Evolutionary conservation across 2,113 vertebrate genomes (phyloP).

Genomic region (Tympanuchus pallidicinctus): DNA sequence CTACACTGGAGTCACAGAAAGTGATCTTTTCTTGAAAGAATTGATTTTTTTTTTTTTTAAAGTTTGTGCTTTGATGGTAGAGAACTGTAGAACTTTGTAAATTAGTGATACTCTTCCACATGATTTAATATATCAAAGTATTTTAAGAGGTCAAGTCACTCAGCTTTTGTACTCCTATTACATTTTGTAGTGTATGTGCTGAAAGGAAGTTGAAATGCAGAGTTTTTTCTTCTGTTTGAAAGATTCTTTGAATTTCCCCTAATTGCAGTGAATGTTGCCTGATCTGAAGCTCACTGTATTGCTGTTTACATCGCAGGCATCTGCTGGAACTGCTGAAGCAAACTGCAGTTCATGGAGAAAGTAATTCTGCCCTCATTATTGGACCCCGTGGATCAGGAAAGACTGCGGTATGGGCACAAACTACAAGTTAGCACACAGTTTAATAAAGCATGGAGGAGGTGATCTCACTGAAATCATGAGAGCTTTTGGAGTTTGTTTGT

Average conservation of each 20-base stretch:
- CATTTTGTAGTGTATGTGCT: background rate
- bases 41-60: background rate
- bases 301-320: constrained; percentile 80
- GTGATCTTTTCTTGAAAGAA: background rate
- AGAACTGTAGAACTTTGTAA: background rate
- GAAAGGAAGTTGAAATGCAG: background rate
- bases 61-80: background rate
- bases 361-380: constrained; percentile 93
- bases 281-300: background rate
- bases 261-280: background rate
- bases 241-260: background rate
- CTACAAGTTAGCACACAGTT: background rate
- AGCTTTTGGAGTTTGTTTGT: accelerated
- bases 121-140: background rate
- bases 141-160: background rate
- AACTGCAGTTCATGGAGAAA: constrained; percentile 90
- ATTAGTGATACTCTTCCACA: background rate
- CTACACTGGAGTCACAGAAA: background rate
- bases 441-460: background rate
- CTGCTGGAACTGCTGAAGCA: constrained; percentile 91
- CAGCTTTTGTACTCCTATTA: background rate
- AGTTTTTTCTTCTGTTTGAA: background rate
- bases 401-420: constrained; percentile 80
- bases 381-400: constrained; percentile 94
- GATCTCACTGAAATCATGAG: background rate